Evolutionary conservation across 2,113 vertebrate genomes (phyloP).

Genomic region (Apistogramma diplotaenia): DNA sequence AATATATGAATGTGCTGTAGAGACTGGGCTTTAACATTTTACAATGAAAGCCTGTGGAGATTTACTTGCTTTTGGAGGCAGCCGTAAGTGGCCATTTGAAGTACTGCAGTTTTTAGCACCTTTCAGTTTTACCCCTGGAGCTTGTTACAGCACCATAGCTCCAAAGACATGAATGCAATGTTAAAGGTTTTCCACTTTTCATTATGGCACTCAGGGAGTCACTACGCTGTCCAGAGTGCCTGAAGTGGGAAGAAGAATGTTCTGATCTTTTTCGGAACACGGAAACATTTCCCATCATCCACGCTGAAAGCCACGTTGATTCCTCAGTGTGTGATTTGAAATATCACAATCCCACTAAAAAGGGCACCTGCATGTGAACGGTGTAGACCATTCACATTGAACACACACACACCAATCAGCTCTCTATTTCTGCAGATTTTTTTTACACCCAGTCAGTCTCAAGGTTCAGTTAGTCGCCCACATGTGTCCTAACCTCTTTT

Average conservation of each 20-base stretch:
- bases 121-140: fast-evolving
- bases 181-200: background rate
- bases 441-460: background rate
- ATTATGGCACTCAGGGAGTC: background rate
- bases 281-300: background rate
- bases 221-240: fast-evolving
- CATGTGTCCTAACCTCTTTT: background rate
- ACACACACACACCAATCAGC: background rate
- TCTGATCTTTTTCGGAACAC: background rate
- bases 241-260: background rate
- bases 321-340: background rate
- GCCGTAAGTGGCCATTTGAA: background rate
- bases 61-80: background rate
- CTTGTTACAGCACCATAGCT: background rate
- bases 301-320: fast-evolving
- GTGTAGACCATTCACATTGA: background rate
- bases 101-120: background rate
- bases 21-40: background rate
- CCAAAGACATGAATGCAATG: background rate
- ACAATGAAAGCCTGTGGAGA: background rate
- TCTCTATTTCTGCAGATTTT: background rate
- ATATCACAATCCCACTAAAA: background rate
- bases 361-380: background rate
- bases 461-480: background rate
- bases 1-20: background rate